Base-by-base conservation (phyloP, 1,140 invertebrate genomes). In the Andricus grossulariae region DNA sequence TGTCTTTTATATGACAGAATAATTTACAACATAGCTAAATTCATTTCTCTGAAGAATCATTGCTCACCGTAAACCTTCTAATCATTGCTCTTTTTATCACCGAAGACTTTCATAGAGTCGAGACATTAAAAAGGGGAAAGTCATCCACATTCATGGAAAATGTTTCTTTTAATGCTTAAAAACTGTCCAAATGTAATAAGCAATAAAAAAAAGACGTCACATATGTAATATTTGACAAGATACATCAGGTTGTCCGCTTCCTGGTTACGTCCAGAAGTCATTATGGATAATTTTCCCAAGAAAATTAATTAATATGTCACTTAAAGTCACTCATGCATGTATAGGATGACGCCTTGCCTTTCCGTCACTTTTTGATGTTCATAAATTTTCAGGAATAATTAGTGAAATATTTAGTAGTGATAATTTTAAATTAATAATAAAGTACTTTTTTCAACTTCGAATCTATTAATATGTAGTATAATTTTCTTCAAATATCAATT, bases 241-340 rank as follows among this genome's bases (percentile, higher is more conserved):
- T 25, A 52, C 50, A 49, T 51, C 25, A 52, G 50, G 51, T 1
- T 21, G 19, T 50, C 15, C 11, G 50, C 71, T 72, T 72, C 71
- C 71, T 72, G 71, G 18, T 52, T 52, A 25, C 50, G 32, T 72
- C 50, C 51, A 50, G 71, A 21, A 51, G 32, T 25, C 50, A 52
- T 52, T 32, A 52, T 51, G 12, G 7, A 51, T 51, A 11, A 50
- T 52, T 32, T 72, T 72, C 50, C 25, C 6, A 16, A 51, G 50
- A 72, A 72, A 72, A 54, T 72, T 72, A 72, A 72, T 72, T 72
- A 72, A 72, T 72, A 72, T 52, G 50, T 72, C 16, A 19, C 71
- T 50, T 72, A 32, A 72, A 72, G 54, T 54, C 50, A 52, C 19
- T 54, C 71, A 12, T n/a, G n/a, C 50, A 51, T 60, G 18, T 19